Base-by-base conservation (phyloP, 2,888 invertebrate genomes). In the Neoitamus cyanurus region DNA sequence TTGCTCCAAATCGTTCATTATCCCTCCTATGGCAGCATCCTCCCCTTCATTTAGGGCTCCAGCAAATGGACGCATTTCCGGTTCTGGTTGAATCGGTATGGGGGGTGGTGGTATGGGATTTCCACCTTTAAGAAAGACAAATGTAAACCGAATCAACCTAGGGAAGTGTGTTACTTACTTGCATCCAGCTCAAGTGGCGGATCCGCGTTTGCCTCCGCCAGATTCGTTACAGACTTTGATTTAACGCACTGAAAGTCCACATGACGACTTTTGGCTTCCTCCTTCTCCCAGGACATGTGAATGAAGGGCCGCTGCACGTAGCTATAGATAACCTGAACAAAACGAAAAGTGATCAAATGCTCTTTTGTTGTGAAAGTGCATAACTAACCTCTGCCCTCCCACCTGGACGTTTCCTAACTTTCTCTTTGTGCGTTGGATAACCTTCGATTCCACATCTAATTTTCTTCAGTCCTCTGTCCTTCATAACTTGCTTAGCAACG, bases 171-270 rank as follows among this genome's bases (percentile, higher is more conserved):
- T 6, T 30, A 84, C 88, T 86, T 86, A 90, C 91, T 91, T 86
- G 91, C 91, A 87, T 91, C 91, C 37, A 91, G 84, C 87, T 91
- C 91, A 70, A 91, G 86, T 0, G 94, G 95, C 0, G 97, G 97
- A 91, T 98, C 98, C 0, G 98, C 98, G 0, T 97, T 97, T 0
- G 98, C 98, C 88, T 98, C 98, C 0, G 98, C 98, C 86, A 99
- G 92, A 92, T 99, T 99, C 9, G 98, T 99, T 34, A 99, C 98
- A 0, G 98, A 98, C 90, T 99, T 99, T 2, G 98, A 98, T 91
- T 98, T 99, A 84, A 99, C 98, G 90, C 99, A 99, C 92, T 99
- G 97, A 89, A 99, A 99, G 91, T 99, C 99, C 0, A 99, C 99
- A 90, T 99, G 99, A 0, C 99, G 94, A 89, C 98, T 98, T 90